Base-by-base conservation (phyloP, 2,113 vertebrate species). In the Hylia prasina region DNA sequence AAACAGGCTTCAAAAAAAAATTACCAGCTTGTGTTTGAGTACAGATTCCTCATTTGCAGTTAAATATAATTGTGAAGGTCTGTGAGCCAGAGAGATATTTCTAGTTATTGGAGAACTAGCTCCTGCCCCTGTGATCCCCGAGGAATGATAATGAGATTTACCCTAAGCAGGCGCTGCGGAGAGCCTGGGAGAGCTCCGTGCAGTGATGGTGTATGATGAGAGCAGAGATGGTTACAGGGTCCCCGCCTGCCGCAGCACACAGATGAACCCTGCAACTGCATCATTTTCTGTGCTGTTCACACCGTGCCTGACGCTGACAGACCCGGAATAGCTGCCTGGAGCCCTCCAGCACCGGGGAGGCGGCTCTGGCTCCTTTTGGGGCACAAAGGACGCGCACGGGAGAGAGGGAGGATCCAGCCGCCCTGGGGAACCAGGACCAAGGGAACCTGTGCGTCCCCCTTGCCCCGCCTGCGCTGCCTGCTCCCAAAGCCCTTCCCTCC, bases 11-110 rank as follows among this genome's bases (percentile, higher is more conserved):
- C 69, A 65, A 82, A 94, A 95, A 96, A 89, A 89, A 94, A 92
- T 19, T 69, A 63, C 66, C 93, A 96, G 94, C 91, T 96, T 91
- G 93, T 91, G 94, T 96, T 95, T 96, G 93, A 93, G 92, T 85
- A 94, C 81, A 97, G 93, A 94, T 90, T 87, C 95, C 94, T 96
- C 93, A 88, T 96, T 96, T 97, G 92, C 81, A 95, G 94, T 95
- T 96, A 97, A 97, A 95, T 95, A 95, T 94, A 96, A 95, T 96
- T 94, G 89, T 95, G 91, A 76, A 90, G 93, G 91, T 94, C 91
- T 96, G 93, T 81, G 89, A 94, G 96, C 82, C 71, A 96, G 68
- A 72, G 92, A 94, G 93, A 94, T 94, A 94, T 96, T 95, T 95
- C 95, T 68, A 89, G 81, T 95, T 94, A 87, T 89, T 93, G 93